Base-by-base conservation (phyloP, 2,888 invertebrate genomes). In the Caenorhabditis plicata region DNA sequence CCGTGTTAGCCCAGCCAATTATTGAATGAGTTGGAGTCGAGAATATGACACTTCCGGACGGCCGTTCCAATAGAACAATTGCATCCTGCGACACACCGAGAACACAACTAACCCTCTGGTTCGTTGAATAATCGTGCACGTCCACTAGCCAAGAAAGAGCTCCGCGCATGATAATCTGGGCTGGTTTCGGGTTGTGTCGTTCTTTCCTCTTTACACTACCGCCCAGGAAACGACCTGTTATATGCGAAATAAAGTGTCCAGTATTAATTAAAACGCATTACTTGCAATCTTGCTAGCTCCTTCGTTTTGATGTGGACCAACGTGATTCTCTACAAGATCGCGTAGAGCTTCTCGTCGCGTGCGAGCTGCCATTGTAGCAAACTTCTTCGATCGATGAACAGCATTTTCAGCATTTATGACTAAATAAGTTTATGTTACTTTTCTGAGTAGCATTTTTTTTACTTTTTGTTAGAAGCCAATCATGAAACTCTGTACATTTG, bases 331-430 rank as follows among this genome's bases (percentile, higher is more conserved):
- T 17, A 68, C 56, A 7, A 71, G 86, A 83, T 95, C 95, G 82
- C 92, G 93, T 75, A 95, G 86, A 83, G 93, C 93, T 84, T 94
- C 94, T 81, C 92, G 91, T 68, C 94, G 85, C 35, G 95, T 95
- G 74, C 95, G 86, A 9, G 91, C 91, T 11, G 94, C 93, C 93
- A 95, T 94, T 41, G 92, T 91, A 47, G 90, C 90, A 83, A 95
- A 95, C 84, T 95, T 95, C 79, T 93, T 92, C 38, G 93, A 92
- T 74, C 90, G 87, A 81, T 94, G 92, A 11, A 93, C 93, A 11
- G 94, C 93, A 83, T 93, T 93, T 82, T 95, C 94, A 22, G 92
- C 94, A 83, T 95, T 95, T 67, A 95, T 91, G 33, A 92, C 89
- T 86, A 77, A 13, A 81, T 77, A 51, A 4, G 13, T 15, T 26